Conservation (phyloP, 2,113 vertebrate genomes). For the Mellivora capensis region DNA sequence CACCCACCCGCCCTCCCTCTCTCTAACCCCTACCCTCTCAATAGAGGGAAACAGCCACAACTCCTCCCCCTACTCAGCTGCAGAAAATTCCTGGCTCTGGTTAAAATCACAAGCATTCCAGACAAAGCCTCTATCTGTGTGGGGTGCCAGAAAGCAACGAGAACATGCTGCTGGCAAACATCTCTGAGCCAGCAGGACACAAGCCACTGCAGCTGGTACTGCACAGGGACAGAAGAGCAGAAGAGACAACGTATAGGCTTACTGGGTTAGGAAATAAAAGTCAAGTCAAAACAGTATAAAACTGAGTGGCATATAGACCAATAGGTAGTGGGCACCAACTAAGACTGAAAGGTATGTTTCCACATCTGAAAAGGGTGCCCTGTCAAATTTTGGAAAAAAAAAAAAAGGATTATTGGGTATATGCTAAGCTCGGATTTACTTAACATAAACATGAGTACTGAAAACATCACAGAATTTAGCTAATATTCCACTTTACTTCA, state of each 20-base stretch:
- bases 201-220: conserved; percentile 63
- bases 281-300: not conserved
- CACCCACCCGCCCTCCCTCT: conserved; percentile 69
- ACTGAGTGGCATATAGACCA: not conserved
- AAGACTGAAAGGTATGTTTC: not conserved
- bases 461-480: not conserved
- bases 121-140: conserved; percentile 80
- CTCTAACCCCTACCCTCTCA: conserved; percentile 67
- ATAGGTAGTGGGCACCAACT: not conserved
- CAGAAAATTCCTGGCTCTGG: conserved; percentile 79
- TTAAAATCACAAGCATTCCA: conserved; percentile 82
- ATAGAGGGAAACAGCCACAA: conserved; percentile 73
- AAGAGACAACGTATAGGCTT: not conserved
- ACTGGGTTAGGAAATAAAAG: not conserved
- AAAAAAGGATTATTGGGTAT: not conserved
- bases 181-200: conserved; percentile 58
- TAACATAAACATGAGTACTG: not conserved
- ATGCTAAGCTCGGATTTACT: not conserved
- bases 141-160: conserved; percentile 70
- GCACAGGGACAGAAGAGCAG: conserved; percentile 30
- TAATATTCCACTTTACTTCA: conserved; percentile 41
- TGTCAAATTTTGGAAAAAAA: not conserved
- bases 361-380: not conserved
- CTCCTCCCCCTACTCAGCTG: conserved; percentile 77
- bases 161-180: conserved; percentile 77